Evolutionary conservation across 2,888 invertebrate species (phyloP).

Genomic region (Epinotia bilunana): DNA sequence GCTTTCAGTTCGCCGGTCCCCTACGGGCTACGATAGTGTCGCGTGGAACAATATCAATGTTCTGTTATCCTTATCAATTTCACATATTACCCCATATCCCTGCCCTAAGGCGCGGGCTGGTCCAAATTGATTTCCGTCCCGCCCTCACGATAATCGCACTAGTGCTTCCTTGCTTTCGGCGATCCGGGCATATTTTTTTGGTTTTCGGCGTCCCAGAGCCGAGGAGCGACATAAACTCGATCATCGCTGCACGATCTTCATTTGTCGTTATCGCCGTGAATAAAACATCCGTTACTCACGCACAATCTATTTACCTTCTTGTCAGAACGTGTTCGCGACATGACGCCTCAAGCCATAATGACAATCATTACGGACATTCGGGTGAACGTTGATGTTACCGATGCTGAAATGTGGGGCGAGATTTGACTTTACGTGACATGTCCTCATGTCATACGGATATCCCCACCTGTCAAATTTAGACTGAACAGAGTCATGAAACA

Average conservation of each 20-base stretch:
- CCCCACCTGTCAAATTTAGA: no score
- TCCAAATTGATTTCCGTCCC: conserved; percentile 42
- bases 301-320: no score
- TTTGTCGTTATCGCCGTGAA: neutral
- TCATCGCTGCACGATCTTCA: neutral
- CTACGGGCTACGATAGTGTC: conserved; percentile 15
- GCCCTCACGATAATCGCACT: conserved; percentile 42
- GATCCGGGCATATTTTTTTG: neutral
- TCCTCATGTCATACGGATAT: no score
- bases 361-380: neutral
- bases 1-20: neutral
- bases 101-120: conserved; percentile 40
- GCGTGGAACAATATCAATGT: conserved; percentile 38
- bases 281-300: no score
- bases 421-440: no score
- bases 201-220: neutral
- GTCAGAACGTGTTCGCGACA: no score
- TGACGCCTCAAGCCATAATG: no score
- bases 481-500: no score
- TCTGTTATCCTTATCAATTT: conserved; percentile 44
- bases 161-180: conserved; percentile 6
- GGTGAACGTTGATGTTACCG: no score
- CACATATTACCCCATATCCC: conserved; percentile 40
- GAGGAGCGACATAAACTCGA: neutral
- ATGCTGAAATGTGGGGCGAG: no score